Evolutionary conservation across 2,888 invertebrate species (phyloP).

Genomic region (Amblyjoppa proteus): DNA sequence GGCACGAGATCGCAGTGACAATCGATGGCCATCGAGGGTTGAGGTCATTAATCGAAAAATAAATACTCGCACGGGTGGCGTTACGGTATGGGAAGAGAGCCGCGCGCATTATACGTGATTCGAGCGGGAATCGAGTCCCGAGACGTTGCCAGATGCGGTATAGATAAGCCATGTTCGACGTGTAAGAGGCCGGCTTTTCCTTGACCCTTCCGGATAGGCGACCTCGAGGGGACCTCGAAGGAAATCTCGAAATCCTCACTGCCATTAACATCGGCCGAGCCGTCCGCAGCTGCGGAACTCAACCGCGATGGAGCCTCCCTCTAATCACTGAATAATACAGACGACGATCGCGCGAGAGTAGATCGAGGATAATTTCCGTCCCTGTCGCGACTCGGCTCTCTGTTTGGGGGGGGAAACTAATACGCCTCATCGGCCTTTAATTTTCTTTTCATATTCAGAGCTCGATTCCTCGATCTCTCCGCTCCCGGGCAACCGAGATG

Average conservation of each 20-base stretch:
- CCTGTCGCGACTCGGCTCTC: not conserved
- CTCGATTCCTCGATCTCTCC: not conserved
- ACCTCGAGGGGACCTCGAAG: conserved; percentile 10
- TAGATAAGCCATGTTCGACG: conserved; percentile 23
- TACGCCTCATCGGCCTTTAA: conserved; percentile 1
- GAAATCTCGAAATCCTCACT: conserved; percentile 33
- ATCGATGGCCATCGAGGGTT: not conserved
- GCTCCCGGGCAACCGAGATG: not conserved
- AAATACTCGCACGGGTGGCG: conserved; percentile 45
- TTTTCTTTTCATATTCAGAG: conserved; percentile 45
- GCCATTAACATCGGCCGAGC: conserved; percentile 6
- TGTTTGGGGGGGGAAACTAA: not conserved
- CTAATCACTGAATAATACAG: conserved; percentile 24
- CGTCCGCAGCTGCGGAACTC: not conserved
- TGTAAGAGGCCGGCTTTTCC: not conserved
- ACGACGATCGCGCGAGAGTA: conserved; percentile 5
- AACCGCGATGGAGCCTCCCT: not conserved
- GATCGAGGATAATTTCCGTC: conserved; percentile 4
- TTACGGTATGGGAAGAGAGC: conserved; percentile 20
- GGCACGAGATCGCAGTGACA: not conserved
- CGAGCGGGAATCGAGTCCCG: conserved; percentile 20
- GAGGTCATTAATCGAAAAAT: conserved; percentile 52
- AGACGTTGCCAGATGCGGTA: conserved; percentile 1
- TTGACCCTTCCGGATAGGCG: conserved; percentile 33
- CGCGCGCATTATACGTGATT: conserved; percentile 41